phyloP scores from a whole-genome alignment of 2,888 invertebrate species.

The Cerastis rubricosa region DNA sequence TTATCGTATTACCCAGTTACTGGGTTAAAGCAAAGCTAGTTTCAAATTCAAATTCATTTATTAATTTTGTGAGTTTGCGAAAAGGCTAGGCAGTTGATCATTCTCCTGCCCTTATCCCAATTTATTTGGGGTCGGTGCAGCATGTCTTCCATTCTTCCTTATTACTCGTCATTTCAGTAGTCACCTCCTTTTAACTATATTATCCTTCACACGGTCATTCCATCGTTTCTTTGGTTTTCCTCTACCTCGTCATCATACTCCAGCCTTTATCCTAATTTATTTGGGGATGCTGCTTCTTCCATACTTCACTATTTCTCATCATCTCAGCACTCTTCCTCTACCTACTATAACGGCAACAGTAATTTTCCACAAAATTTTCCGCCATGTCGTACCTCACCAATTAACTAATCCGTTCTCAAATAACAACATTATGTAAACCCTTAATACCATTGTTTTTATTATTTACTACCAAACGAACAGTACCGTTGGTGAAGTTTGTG shows the following conservation, averaged over 20 bases:
- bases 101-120: not conserved
- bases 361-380: not conserved
- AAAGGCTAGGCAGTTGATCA: too few relatives aligned
- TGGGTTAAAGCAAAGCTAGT: too few relatives aligned
- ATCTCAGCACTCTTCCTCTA: too few relatives aligned
- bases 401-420: slow-evolving; percentile 7
- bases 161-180: not conserved
- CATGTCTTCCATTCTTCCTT: not conserved
- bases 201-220: not conserved
- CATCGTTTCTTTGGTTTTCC: not conserved
- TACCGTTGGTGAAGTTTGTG: slow-evolving; percentile 37
- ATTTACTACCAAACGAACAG: slow-evolving; percentile 19
- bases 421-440: slow-evolving; percentile 20
- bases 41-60: too few relatives aligned
- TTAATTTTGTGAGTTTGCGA: too few relatives aligned
- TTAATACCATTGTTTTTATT: slow-evolving; percentile 27
- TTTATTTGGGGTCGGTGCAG: not conserved
- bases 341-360: not conserved
- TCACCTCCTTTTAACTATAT: not conserved
- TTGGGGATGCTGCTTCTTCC: too few relatives aligned
- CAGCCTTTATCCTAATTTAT: too few relatives aligned
- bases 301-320: too few relatives aligned
- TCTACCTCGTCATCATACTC: not conserved
- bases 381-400: not conserved
- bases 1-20: too few relatives aligned